A percentile compares a stretch with the other conserved stretches of the same genome.
Evolutionary conservation across 2,113 vertebrate genomes (phyloP).

Genomic region (Eulemur rufifrons): DNA sequence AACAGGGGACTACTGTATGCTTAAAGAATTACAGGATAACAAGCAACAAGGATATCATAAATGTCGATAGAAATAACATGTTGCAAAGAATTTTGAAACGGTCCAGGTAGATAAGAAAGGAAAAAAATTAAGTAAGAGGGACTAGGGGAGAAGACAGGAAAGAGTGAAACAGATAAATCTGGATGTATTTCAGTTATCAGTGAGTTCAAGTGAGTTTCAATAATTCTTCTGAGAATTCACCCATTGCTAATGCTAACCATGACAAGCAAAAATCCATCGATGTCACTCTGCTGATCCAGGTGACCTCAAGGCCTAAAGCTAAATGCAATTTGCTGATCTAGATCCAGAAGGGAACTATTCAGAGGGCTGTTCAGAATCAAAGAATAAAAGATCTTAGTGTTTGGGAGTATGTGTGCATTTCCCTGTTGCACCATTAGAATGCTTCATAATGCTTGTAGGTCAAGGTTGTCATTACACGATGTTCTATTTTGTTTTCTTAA

Average conservation of each 20-base stretch:
- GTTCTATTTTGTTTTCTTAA: slow-evolving; percentile 14
- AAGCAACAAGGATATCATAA: not conserved
- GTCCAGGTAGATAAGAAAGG: not conserved
- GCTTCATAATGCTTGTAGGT: not conserved
- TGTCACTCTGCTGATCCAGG: not conserved
- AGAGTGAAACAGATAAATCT: not conserved
- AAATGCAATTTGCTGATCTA: not conserved
- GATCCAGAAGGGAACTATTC: not conserved
- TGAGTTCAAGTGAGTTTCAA: not conserved
- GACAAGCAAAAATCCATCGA: not conserved
- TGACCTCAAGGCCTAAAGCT: not conserved
- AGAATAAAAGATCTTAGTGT: not conserved
- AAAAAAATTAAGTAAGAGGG: not conserved
- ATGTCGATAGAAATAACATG: not conserved
- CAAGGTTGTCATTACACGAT: not conserved
- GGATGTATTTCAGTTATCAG: not conserved
- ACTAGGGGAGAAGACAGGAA: not conserved
- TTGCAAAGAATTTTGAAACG: not conserved
- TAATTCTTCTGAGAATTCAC: not conserved
- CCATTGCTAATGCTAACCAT: not conserved
- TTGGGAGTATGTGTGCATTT: rapidly evolving
- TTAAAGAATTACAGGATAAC: slow-evolving; percentile 3
- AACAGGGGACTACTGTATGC: not conserved
- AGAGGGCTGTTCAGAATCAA: not conserved
- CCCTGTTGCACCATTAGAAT: not conserved